Conservation (phyloP, 2,888 invertebrate species). For the Ectropis crepuscularia region DNA sequence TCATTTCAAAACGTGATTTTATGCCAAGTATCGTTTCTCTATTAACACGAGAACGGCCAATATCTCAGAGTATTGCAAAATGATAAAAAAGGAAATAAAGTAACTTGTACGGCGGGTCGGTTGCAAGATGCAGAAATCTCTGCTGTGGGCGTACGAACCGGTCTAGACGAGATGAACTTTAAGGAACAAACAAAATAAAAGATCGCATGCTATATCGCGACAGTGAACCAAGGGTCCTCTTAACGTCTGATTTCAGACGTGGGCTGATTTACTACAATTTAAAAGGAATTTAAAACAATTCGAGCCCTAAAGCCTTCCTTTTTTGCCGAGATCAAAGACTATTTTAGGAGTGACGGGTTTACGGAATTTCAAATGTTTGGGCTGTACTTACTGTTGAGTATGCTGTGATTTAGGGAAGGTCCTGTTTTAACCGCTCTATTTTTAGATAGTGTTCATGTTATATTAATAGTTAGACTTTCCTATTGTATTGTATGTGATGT, state of each 20-base stretch:
- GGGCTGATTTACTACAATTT: slow-evolving; percentile 50
- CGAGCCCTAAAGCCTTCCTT: slow-evolving; percentile 24
- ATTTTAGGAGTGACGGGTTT: slow-evolving; percentile 25
- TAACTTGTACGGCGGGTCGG: slow-evolving; percentile 79
- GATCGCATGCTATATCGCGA: slow-evolving; percentile 64
- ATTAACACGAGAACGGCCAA: slow-evolving; percentile 69
- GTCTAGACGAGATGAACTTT: slow-evolving; percentile 83
- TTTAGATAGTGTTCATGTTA: slow-evolving; percentile 2
- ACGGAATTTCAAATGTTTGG: slow-evolving; percentile 13
- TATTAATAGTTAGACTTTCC: slow-evolving; percentile 1
- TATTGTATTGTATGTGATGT: slow-evolving; percentile 1
- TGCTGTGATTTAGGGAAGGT: slow-evolving; percentile 15
- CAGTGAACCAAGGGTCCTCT: slow-evolving; percentile 65
- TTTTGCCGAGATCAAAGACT: slow-evolving; percentile 39
- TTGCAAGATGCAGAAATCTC: slow-evolving; percentile 84
- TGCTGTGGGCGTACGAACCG: slow-evolving; percentile 77
- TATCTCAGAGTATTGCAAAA: slow-evolving; percentile 77
- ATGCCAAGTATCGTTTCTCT: slow-evolving; percentile 65
- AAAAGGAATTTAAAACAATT: slow-evolving; percentile 42
- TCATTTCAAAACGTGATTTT: slow-evolving; percentile 52
- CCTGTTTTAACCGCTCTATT: slow-evolving; percentile 2
- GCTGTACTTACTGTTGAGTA: no score
- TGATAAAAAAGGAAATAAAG: slow-evolving; percentile 78
- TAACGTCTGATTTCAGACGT: slow-evolving; percentile 63
- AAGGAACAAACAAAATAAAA: slow-evolving; percentile 81